Evolutionary conservation across 2,797 vertebrate genomes (phyloP), one percentile per base, ranked within the genome.

Genomic region (Rousettus madagascariensis): DNA sequence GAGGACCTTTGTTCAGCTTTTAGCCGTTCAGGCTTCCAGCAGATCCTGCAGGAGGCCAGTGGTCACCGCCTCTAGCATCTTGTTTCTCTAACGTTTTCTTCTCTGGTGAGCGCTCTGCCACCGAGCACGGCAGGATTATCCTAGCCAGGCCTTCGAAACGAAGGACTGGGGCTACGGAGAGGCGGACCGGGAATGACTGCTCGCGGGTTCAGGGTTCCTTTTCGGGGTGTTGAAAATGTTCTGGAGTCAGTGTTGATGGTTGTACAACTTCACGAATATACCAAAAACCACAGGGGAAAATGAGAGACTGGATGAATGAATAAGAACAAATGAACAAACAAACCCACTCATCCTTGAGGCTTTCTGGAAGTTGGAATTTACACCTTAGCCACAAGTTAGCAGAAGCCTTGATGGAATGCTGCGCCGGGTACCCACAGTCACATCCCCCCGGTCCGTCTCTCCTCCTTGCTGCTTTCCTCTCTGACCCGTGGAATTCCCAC

Each of bases 291-390:
- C 16, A 6, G 63, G 33, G 20, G 17, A 19, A 77, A 72, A 63
- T 20, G 59, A 53, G 17, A 57, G 57, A 72, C 20, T n/a, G 55
- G 68, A 41, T 80, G 59, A 92, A 57, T 91, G 57, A 89, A 51
- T 51, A 63, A 72, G 38, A 51, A 93, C 33, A 53, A 75, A 69
- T 15, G 79, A 91, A 85, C 77, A 79, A 91, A 86, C 24, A 63
- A 95, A 77, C 59, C 63, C 28, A 38, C 19, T 87, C 43, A 86
- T 87, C 63, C 43, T 86, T 71, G 41, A 66, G 61, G 65, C 46
- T 91, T 78, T 88, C 83, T 86, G 28, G 24, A 92, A 90, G 74
- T 75, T 53, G n/a, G 59, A 93, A 38, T 82, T 72, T 77, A 68
- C 6, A 90, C 33, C 75, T 93, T 63, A 41, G 7, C 6, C 16